Evolutionary conservation across 2,888 invertebrate genomes (phyloP), one percentile per base, ranked within the genome.

Genomic region (Monoplex corrugatus): DNA sequence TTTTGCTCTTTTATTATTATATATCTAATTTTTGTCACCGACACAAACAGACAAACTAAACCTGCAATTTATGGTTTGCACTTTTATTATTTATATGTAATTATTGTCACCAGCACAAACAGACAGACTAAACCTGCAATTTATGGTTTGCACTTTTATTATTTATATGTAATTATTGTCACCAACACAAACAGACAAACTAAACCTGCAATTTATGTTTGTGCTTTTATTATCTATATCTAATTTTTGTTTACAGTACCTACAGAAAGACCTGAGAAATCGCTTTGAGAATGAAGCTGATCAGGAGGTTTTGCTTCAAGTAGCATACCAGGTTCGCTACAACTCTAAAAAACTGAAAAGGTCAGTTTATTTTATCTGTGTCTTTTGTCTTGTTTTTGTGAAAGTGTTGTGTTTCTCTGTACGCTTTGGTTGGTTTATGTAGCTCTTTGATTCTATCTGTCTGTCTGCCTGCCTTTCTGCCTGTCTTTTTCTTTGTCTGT

Each of bases 271-370:
- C 96, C 97, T 99, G 93, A 98, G 99, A 13, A 97, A 97, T 10
- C 97, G 98, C 95, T 99, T 98, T 35, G 99, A 99, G 95, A 97
- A 97, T 1, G 99, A 99, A 95, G 92, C 94, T 57, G 95, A 95
- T 16, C 91, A 91, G 78, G 91, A 91, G 19, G 86, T 89, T 16
- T 91, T 96, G 43, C 93, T 96, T 97, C 97, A 97, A 94, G 97
- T 98, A 89, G 98, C 99, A 0, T 98, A 98, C 95, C 97, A 97
- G 88, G 98, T 99, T 95, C 99, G 99, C 96, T 98, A 99, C 92
- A 99, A 99, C 96, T 97, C 98, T 0, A 99, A 99, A 96, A 98
- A 98, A 95, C 99, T 99, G 99, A 99, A 99, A 96, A 99, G 99
- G 96, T 97, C 92, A 95, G 96, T 93, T n/a, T 72, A 19, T 57